Conservation (phyloP, 2,888 invertebrate species). For the Nomada fabriciana region DNA sequence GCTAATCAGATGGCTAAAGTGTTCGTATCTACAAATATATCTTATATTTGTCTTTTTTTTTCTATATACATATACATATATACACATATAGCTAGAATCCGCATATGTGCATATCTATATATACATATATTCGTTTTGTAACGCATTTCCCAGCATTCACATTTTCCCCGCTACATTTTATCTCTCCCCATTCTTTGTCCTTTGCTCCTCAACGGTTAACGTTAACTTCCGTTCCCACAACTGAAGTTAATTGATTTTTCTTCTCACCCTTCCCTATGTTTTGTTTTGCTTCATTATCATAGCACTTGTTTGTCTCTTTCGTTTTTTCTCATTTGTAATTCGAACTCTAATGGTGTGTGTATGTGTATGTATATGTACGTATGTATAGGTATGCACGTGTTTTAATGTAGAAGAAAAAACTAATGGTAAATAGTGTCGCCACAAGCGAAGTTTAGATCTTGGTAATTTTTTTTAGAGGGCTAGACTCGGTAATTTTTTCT, state of each 20-base stretch:
- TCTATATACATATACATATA: slow-evolving; percentile 62
- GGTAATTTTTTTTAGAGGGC: slow-evolving; percentile 7
- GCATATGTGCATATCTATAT: slow-evolving; percentile 60
- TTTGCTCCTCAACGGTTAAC: slow-evolving; percentile 1
- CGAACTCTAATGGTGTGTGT: slow-evolving; percentile 46
- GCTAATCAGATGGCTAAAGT: slow-evolving; percentile 81
- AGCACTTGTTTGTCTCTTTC: neutral
- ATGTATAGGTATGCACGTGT: neutral
- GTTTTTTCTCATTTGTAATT: slow-evolving; percentile 22
- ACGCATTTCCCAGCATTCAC: slow-evolving; percentile 45
- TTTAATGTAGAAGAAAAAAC: slow-evolving; percentile 32
- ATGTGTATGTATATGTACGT: neutral
- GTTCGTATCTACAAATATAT: slow-evolving; percentile 82
- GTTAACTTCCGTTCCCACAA: neutral
- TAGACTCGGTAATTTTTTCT: slow-evolving; percentile 21
- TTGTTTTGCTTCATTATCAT: neutral
- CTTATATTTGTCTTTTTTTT: slow-evolving; percentile 59
- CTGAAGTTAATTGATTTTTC: neutral
- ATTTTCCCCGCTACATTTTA: neutral
- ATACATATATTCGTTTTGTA: slow-evolving; percentile 64
- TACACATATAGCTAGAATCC: slow-evolving; percentile 45
- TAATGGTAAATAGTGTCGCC: slow-evolving; percentile 34
- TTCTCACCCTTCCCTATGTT: neutral
- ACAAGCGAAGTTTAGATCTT: slow-evolving; percentile 25
- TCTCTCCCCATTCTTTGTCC: neutral